Percentiles rank a stretch among this genome's conserved stretches.
Evolutionary conservation across 2,113 vertebrate genomes (phyloP).

Genomic region (Ptyas mucosa): DNA sequence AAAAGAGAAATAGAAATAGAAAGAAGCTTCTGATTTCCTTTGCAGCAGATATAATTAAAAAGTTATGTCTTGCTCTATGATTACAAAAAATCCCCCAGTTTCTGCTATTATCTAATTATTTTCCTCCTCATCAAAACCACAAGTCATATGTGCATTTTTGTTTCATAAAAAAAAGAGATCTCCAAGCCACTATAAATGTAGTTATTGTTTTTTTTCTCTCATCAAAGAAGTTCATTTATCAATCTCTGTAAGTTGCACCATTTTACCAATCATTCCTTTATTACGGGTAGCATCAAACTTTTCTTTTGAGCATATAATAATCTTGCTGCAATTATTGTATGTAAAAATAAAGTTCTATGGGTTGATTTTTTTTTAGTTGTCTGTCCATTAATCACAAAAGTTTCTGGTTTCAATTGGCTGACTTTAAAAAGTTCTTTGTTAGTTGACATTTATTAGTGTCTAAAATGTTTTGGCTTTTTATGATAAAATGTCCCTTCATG

Average conservation of each 20-base stretch:
- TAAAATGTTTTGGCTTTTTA: not conserved
- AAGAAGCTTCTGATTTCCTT: not conserved
- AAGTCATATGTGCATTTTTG: not conserved
- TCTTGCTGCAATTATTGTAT: not conserved
- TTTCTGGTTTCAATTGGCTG: not conserved
- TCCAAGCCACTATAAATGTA: not conserved
- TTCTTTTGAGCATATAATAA: not conserved
- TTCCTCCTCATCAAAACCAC: not conserved
- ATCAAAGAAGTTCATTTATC: not conserved
- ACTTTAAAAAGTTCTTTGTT: not conserved
- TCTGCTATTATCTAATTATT: not conserved
- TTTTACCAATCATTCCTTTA: not conserved
- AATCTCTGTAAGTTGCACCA: not conserved
- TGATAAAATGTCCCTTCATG: not conserved
- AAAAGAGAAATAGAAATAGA: not conserved
- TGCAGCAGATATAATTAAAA: not conserved
- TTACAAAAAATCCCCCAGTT: not conserved
- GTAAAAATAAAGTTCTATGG: not conserved
- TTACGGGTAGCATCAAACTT: not conserved
- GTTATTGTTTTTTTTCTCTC: not conserved
- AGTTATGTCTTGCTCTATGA: not conserved
- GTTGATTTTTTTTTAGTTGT: not conserved
- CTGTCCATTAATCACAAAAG: not conserved
- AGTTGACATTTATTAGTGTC: not conserved
- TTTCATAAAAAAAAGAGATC: not conserved